Evolutionary conservation across 2,888 invertebrate genomes (phyloP).

Genomic region (Eupithecia subumbrata): DNA sequence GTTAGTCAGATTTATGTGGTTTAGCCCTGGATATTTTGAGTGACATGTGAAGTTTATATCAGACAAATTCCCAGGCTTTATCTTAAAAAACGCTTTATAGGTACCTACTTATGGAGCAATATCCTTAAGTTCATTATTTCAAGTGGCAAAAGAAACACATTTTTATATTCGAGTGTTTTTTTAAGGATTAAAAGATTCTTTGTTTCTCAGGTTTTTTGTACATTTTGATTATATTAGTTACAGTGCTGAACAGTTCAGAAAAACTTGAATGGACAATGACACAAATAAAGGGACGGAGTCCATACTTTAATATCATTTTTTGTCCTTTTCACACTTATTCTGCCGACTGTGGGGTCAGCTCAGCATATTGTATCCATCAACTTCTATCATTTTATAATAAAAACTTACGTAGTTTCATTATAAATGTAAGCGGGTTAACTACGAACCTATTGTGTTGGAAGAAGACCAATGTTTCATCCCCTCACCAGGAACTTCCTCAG

Average conservation of each 20-base stretch:
- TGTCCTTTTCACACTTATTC: too few species aligned
- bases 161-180: neutral
- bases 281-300: neutral
- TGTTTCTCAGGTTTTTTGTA: neutral
- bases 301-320: neutral
- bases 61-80: neutral
- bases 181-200: neutral
- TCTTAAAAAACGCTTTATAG: neutral
- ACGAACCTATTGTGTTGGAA: too few species aligned
- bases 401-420: too few species aligned
- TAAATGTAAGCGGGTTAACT: too few species aligned
- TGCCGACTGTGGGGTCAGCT: neutral
- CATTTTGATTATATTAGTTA: slow-evolving; percentile 4
- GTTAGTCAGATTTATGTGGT: neutral
- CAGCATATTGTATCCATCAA: neutral
- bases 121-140: neutral
- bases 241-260: slow-evolving; percentile 5
- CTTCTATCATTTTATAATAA: too few species aligned
- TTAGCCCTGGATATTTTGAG: neutral
- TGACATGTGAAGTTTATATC: slow-evolving; percentile 3
- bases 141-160: slow-evolving; percentile 1
- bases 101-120: too few species aligned
- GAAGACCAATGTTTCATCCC: too few species aligned
- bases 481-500: too few species aligned
- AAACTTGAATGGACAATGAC: neutral